phyloP scores from a whole-genome alignment of 2,113 vertebrate species.

The Ahaetulla prasina region DNA sequence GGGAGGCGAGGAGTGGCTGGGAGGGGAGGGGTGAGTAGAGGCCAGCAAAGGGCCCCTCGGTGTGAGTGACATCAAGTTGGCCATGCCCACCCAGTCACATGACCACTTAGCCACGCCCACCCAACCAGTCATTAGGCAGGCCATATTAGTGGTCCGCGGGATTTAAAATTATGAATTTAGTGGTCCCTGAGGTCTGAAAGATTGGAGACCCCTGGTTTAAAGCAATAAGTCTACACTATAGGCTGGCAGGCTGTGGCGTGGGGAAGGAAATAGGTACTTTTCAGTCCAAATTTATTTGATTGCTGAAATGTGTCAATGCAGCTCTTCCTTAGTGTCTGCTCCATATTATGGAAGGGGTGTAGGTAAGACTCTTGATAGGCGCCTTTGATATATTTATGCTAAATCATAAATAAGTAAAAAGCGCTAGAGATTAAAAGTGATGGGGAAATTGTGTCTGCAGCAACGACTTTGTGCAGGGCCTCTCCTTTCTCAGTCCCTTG shows the following conservation, averaged over 20 bases:
- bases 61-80: too few species aligned
- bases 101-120: too few species aligned
- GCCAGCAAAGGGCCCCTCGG: too few species aligned
- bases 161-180: too few species aligned
- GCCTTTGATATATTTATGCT: background rate
- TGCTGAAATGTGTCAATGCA: background rate
- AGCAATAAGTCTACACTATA: background rate
- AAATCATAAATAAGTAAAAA: background rate
- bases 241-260: background rate
- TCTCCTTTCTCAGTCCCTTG: background rate
- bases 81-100: too few species aligned
- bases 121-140: too few species aligned
- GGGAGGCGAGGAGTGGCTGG: too few species aligned
- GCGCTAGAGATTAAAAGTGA: background rate
- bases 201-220: background rate
- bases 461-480: background rate
- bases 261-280: background rate
- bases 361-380: background rate
- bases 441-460: background rate
- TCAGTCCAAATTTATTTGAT: background rate
- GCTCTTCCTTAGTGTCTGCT: background rate
- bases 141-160: too few species aligned
- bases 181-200: too few species aligned
- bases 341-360: background rate
- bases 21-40: too few species aligned